Percentiles rank a stretch among this genome's conserved stretches.
Conservation (phyloP, 2,888 invertebrate species). For the Brenthis daphne region DNA sequence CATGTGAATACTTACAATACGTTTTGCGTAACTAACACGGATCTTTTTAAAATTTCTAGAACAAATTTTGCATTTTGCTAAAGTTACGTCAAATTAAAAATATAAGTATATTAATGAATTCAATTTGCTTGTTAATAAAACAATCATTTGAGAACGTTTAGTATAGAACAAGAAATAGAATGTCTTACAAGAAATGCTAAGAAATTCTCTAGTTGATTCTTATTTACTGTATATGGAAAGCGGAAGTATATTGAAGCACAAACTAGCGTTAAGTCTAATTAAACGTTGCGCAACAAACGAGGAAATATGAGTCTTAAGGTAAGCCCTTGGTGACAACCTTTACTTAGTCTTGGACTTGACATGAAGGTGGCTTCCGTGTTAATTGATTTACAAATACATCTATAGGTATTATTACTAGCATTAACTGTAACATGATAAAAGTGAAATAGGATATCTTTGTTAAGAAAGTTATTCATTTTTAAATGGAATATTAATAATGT, state of each 20-base stretch:
- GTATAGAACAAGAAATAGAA: too few species aligned
- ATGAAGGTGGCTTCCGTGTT: conserved; percentile 10
- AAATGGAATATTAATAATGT: too few species aligned
- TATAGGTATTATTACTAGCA: neutral
- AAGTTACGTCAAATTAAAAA: too few species aligned
- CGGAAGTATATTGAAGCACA: conserved; percentile 23
- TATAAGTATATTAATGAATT: too few species aligned
- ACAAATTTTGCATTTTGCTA: neutral
- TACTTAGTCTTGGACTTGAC: conserved; percentile 10
- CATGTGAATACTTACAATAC: conserved; percentile 41
- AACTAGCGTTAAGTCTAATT: conserved; percentile 20
- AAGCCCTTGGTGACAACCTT: conserved; percentile 16
- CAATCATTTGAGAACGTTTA: too few species aligned
- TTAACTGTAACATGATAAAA: neutral
- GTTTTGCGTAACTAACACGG: conserved; percentile 36
- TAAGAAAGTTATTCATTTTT: too few species aligned
- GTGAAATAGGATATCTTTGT: neutral
- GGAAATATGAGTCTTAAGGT: conserved; percentile 21
- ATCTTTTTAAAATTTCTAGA: conserved; percentile 5
- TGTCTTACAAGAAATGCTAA: neutral
- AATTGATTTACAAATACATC: neutral
- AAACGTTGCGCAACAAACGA: conserved; percentile 19
- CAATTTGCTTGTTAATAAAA: too few species aligned
- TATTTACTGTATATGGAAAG: conserved; percentile 14
- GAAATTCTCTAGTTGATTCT: conserved; percentile 11